These are phyloP conservation scores for Labeo catla DNA, from an alignment of 2,113 vertebrate species.

Conservation along the genomic window DNA sequence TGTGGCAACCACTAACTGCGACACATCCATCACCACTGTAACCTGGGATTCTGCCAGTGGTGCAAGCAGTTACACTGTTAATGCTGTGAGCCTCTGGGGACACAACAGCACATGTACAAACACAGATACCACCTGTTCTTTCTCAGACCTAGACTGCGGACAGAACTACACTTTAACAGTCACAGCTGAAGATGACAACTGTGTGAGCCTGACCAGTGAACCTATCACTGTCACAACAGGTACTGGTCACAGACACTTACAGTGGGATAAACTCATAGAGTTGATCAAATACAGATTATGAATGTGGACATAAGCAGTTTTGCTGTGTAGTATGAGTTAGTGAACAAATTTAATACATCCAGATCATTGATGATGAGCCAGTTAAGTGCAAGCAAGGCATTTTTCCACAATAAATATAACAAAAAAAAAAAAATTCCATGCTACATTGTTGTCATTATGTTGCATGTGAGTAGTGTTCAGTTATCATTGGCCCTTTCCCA, in stretches of 20 bases:
- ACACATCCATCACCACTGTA: constrained; percentile 61
- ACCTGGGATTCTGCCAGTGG: constrained; percentile 69
- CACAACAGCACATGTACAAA: constrained; percentile 54
- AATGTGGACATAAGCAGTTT: not conserved
- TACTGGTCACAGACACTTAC: constrained; percentile 45
- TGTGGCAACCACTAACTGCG: constrained; percentile 63
- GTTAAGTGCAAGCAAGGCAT: not conserved
- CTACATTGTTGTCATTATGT: not conserved
- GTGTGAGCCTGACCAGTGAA: constrained; percentile 66
- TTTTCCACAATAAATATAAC: not conserved
- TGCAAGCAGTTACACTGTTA: constrained; percentile 69
- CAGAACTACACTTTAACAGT: constrained; percentile 73
- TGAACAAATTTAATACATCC: too few relatives aligned
- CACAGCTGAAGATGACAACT: constrained; percentile 62
- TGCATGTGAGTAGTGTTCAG: too few relatives aligned
- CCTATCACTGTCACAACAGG: constrained; percentile 66
- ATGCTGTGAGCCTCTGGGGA: constrained; percentile 61
- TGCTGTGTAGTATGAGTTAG: not conserved
- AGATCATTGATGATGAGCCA: too few relatives aligned
- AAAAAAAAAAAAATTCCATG: not conserved
- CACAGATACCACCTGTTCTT: constrained; percentile 63
- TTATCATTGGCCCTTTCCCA: too few relatives aligned
- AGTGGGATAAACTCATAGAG: not conserved
- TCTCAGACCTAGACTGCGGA: constrained; percentile 70
- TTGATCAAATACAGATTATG: not conserved